Evolutionary conservation across 2,888 invertebrate species (phyloP), one percentile per base, ranked within the genome.

Genomic region (Xanthorhoe designata): DNA sequence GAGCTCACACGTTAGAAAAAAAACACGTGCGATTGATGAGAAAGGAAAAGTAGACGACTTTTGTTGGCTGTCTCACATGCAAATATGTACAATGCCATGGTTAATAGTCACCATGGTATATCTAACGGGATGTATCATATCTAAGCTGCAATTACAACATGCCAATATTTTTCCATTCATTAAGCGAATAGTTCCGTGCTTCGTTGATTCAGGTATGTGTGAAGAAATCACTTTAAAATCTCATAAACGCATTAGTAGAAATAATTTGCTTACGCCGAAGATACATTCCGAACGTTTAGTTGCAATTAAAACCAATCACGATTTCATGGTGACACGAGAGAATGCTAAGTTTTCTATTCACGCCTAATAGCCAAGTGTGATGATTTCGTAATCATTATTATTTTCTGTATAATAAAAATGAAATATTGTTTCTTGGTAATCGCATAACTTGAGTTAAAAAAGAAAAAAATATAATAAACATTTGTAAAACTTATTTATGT

Each of bases 271-370:
- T 55, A 64, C n/a, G 32, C 29, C 18, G 47, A 51, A 51, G 32
- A 42, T 24, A 50, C 10, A 50, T 67, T 56, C 67, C 56, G 32
- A 45, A 62, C 50, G 58, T 66, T 62, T 66, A 50, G 45, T 35
- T 59, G 52, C 63, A 56, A 63, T 60, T 67, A 56, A 63, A 63
- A 52, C 24, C n/a, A 59, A 67, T 63, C 63, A 63, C 60, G 67
- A 59, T 63, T 67, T 67, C 62, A 60, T 56, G 60, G 59, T 50
- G 52, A 60, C 63, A 60, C 63, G 56, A 49, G 45, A 53, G 57
- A 57, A 57, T 57, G 50, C 59, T 29, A 55, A 57, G 51, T 62
- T 62, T 63, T 62, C 61, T 59, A 58, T 58, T 67, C 47, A 32
- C 56, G 54, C 38, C 7, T 55, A 5, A 35, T 19, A 19, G 9